Percentiles rank a stretch among this genome's conserved stretches.
These are phyloP conservation scores for Cyanistes caeruleus DNA, from an alignment of 2,113 vertebrate genomes.

Conservation along the genomic window DNA sequence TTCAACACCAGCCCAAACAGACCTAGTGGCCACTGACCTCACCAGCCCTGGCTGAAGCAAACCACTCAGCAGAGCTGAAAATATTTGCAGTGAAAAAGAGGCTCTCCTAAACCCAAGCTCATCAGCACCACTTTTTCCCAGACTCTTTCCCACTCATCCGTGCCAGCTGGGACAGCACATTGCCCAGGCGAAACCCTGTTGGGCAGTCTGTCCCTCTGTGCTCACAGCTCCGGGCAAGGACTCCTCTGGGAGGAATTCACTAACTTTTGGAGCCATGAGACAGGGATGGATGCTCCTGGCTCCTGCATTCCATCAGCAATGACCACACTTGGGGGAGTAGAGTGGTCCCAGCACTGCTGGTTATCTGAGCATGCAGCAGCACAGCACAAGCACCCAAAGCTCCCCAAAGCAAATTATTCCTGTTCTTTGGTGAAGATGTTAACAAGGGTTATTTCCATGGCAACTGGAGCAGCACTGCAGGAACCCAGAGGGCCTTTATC, in stretches of 20 bases:
- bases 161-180: not conserved
- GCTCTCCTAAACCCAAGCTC: not conserved
- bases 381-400: not conserved
- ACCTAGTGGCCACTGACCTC: not conserved
- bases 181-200: not conserved
- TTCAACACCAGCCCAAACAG: not conserved
- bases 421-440: not conserved
- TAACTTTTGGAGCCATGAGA: not conserved
- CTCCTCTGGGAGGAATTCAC: fast-evolving
- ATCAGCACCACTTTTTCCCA: not conserved
- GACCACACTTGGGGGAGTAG: not conserved
- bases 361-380: not conserved
- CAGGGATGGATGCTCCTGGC: fast-evolving
- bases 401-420: not conserved
- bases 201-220: not conserved
- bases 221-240: not conserved
- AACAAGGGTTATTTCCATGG: constrained; percentile 46
- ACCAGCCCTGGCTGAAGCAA: not conserved
- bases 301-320: not conserved
- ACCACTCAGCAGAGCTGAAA: not conserved
- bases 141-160: not conserved
- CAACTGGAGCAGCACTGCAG: not conserved
- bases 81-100: not conserved
- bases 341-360: not conserved
- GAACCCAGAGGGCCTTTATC: not conserved